Evolutionary conservation across 2,797 vertebrate species (phyloP).

Genomic region (Sardinella longiceps): DNA sequence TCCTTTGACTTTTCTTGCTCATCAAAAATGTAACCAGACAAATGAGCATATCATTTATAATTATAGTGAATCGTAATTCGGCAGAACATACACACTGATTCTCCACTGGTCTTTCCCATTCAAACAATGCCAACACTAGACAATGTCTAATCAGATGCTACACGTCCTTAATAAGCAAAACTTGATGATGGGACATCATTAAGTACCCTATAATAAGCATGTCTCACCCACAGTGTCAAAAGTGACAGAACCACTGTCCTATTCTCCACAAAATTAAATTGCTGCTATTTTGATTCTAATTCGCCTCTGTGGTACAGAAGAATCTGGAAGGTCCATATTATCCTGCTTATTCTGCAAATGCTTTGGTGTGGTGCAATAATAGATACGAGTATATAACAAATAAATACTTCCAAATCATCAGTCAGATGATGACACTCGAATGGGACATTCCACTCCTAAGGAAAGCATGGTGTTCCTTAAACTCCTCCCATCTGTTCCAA

Average conservation of each 20-base stretch:
- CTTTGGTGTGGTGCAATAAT: not conserved
- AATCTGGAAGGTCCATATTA: not conserved
- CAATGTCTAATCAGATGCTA: not conserved
- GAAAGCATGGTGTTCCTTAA: not conserved
- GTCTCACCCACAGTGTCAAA: not conserved
- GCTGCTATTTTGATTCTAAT: constrained; percentile 1
- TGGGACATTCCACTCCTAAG: not conserved
- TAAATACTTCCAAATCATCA: not conserved
- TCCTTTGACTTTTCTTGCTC: not conserved
- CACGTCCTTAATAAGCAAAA: not conserved
- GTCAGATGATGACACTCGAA: not conserved
- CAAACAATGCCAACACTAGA: not conserved
- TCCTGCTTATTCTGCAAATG: not conserved
- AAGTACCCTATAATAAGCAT: not conserved
- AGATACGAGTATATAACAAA: not conserved
- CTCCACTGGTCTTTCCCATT: not conserved
- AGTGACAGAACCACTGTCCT: not conserved
- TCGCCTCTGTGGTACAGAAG: not conserved
- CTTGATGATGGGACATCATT: not conserved
- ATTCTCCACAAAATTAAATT: not conserved
- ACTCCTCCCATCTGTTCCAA: not conserved
- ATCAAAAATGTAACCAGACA: not conserved
- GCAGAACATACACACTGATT: not conserved
- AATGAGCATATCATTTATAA: not conserved
- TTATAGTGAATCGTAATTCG: not conserved